Conservation (phyloP, 2,113 vertebrate species). For the Ammodytes dubius region DNA sequence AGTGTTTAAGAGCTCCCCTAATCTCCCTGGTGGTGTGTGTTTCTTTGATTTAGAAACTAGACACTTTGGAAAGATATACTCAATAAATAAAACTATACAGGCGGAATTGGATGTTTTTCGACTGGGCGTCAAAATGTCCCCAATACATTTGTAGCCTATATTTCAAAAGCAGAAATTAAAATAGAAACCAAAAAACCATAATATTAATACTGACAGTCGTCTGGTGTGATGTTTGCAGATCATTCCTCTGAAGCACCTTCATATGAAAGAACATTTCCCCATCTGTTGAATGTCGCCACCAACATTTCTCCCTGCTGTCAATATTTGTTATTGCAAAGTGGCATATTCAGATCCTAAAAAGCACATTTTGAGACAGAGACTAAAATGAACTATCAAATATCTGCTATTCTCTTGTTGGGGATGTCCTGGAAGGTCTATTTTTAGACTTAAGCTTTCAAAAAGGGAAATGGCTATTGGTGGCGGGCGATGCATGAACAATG, state of each 20-base stretch:
- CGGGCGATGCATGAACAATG: constrained; percentile 13
- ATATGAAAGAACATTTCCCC: neutral
- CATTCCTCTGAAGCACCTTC: constrained; percentile 11
- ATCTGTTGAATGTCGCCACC: constrained; percentile 27
- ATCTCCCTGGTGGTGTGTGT: too few relatives aligned
- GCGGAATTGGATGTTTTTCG: too few relatives aligned
- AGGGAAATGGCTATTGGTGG: neutral
- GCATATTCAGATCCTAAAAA: neutral
- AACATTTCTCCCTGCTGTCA: neutral
- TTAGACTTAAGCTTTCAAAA: neutral
- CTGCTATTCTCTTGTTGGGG: neutral
- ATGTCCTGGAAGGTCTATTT: constrained; percentile 6
- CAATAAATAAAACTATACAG: too few relatives aligned
- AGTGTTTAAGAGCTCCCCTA: too few relatives aligned
- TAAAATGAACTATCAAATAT: neutral
- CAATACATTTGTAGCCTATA: too few relatives aligned
- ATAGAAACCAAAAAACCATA: neutral
- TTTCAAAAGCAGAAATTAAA: too few relatives aligned
- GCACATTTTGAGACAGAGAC: neutral
- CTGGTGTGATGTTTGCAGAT: constrained; percentile 12
- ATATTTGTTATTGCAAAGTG: constrained; percentile 5
- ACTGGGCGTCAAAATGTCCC: too few relatives aligned
- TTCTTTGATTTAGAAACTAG: too few relatives aligned
- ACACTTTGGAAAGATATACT: too few relatives aligned
- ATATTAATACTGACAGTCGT: constrained; percentile 36